phyloP scores from a whole-genome alignment of 2,797 vertebrate species.

The Botia kubotai region DNA sequence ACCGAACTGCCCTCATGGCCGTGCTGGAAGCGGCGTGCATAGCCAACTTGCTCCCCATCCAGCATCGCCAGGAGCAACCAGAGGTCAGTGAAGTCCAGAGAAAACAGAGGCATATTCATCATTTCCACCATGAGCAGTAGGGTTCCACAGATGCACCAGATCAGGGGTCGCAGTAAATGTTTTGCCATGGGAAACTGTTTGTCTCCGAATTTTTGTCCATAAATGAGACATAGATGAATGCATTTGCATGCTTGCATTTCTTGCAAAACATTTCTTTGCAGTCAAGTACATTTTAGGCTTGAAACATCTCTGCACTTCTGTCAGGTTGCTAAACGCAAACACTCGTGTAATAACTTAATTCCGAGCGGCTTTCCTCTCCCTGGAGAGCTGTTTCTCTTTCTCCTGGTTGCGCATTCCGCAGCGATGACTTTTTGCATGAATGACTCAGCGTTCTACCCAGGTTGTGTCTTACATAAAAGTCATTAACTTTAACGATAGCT shows the following conservation, averaged over 20 bases:
- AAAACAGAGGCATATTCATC: constrained; percentile 45
- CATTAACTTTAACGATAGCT: not conserved
- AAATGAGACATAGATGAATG: not conserved
- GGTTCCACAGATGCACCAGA: constrained; percentile 36
- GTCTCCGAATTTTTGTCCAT: not conserved
- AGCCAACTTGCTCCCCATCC: constrained; percentile 85
- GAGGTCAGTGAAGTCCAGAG: constrained; percentile 81
- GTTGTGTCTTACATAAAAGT: constrained; percentile 47
- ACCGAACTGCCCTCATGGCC: constrained; percentile 89
- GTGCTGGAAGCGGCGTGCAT: constrained; percentile 85
- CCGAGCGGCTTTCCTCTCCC: constrained; percentile 52
- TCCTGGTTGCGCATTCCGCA: constrained; percentile 54
- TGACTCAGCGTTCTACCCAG: constrained; percentile 58
- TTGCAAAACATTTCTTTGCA: not conserved
- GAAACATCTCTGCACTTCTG: constrained; percentile 47
- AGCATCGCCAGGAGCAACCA: constrained; percentile 84
- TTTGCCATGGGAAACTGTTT: constrained; percentile 6
- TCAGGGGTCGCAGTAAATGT: not conserved
- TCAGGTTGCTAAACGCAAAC: constrained; percentile 42
- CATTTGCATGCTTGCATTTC: not conserved
- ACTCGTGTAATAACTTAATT: constrained; percentile 52
- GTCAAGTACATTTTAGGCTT: constrained; percentile 20
- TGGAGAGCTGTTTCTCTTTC: constrained; percentile 53
- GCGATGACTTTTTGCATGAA: constrained; percentile 55
- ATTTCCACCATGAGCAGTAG: constrained; percentile 36